Percentiles rank a stretch among this genome's conserved stretches.
These are phyloP conservation scores for Glaucomys volans DNA, from an alignment of 2,113 vertebrate species.

Conservation along the genomic window DNA sequence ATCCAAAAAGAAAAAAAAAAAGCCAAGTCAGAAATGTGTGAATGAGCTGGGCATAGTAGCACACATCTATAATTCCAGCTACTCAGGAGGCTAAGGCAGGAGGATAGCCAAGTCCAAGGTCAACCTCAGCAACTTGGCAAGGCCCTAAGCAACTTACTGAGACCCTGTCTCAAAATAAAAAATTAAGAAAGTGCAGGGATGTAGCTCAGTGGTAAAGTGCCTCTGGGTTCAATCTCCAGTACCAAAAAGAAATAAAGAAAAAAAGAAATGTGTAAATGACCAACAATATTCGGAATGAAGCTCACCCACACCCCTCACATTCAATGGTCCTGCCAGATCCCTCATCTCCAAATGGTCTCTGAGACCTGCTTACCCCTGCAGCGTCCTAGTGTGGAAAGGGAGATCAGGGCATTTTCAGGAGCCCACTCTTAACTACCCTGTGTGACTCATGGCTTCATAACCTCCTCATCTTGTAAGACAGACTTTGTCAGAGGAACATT, in stretches of 20 bases:
- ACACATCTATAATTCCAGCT: too few relatives aligned
- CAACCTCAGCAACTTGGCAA: too few relatives aligned
- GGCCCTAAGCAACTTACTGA: too few relatives aligned
- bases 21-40: neutral
- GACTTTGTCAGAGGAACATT: neutral
- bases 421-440: neutral
- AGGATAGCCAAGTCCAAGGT: too few relatives aligned
- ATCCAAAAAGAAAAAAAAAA: neutral
- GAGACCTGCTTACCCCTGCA: neutral
- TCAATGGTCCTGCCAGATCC: neutral
- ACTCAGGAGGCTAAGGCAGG: too few relatives aligned
- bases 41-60: too few relatives aligned
- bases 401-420: neutral
- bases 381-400: neutral
- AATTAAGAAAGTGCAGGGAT: too few relatives aligned
- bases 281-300: neutral
- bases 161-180: too few relatives aligned
- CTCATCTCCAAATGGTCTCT: slow-evolving; percentile 9
- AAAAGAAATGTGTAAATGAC: neutral
- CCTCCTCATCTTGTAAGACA: neutral
- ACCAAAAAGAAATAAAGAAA: neutral
- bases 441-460: neutral
- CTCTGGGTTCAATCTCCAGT: too few relatives aligned
- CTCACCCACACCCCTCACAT: neutral
- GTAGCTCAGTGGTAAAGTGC: too few relatives aligned